Conservation (phyloP, 2,797 vertebrate species). For the Myripristis murdjan region DNA sequence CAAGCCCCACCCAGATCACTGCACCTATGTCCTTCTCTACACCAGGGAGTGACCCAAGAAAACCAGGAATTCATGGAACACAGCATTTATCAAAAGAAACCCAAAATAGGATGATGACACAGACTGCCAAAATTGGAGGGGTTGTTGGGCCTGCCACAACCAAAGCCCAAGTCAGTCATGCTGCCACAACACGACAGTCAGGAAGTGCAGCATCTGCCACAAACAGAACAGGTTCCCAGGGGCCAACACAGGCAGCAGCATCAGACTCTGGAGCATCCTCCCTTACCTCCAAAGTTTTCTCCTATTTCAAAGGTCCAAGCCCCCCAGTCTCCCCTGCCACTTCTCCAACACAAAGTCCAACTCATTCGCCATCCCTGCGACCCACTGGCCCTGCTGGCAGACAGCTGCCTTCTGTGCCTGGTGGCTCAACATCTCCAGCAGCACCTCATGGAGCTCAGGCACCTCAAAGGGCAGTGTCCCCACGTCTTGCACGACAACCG, state of each 20-base stretch:
- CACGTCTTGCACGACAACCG: constrained; percentile 91
- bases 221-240: constrained; percentile 72
- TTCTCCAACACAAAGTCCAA: constrained; percentile 94
- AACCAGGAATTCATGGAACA: constrained; percentile 91
- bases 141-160: constrained; percentile 83
- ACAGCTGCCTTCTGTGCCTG: constrained; percentile 77
- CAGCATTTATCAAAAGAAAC: constrained; percentile 96
- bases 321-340: constrained; percentile 90
- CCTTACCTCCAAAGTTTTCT: constrained; percentile 87
- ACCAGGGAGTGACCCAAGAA: constrained; percentile 87
- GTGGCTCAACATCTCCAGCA: constrained; percentile 77
- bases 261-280: constrained; percentile 80
- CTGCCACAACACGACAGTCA: constrained; percentile 76
- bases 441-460: constrained; percentile 90
- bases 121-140: constrained; percentile 86
- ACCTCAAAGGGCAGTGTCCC: constrained; percentile 86
- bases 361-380: constrained; percentile 76
- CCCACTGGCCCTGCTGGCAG: constrained; percentile 66
- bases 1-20: constrained; percentile 95
- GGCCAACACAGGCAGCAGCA: constrained; percentile 71
- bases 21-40: constrained; percentile 92
- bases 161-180: constrained; percentile 76
- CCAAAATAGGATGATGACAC: constrained; percentile 89
- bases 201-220: constrained; percentile 69
- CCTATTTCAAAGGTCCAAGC: constrained; percentile 92